A percentile compares a stretch with the other conserved stretches of the same genome.
Conservation (phyloP, 2,888 invertebrate species). For the Oxytorus armatus region DNA sequence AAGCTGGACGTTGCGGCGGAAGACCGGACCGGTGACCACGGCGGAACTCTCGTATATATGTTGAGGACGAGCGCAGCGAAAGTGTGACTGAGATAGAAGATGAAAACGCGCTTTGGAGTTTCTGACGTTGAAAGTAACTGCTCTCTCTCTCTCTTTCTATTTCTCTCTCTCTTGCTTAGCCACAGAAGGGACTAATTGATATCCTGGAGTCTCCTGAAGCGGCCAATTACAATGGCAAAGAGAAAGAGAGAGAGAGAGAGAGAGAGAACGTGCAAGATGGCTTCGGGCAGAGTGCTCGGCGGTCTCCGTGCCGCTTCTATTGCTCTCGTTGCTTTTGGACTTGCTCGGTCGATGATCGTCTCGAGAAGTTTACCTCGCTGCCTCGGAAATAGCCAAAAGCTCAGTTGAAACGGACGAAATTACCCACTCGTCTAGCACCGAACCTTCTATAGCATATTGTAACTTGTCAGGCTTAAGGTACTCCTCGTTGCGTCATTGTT, state of each 20-base stretch:
- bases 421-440: conserved; percentile 23
- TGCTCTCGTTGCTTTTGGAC: conserved; percentile 35
- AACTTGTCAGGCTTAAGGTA: background rate
- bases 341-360: conserved; percentile 56
- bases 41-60: conserved; percentile 41
- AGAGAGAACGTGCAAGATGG: conserved; percentile 15
- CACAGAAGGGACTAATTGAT: conserved; percentile 67
- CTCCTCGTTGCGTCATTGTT: conserved; percentile 6
- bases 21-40: conserved; percentile 40
- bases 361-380: conserved; percentile 42
- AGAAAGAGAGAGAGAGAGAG: conserved; percentile 40
- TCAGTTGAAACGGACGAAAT: conserved; percentile 33
- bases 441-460: conserved; percentile 5
- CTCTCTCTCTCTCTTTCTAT: no score
- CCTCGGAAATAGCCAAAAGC: conserved; percentile 37
- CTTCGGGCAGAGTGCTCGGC: conserved; percentile 44
- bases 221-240: conserved; percentile 63
- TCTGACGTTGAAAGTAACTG: conserved; percentile 47
- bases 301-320: conserved; percentile 23
- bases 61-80: conserved; percentile 30
- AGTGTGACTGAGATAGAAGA: conserved; percentile 42
- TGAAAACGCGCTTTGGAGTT: conserved; percentile 58
- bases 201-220: conserved; percentile 62
- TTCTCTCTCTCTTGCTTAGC: conserved; percentile 59
- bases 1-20: conserved; percentile 41